Conservation (phyloP, 2,797 vertebrate genomes). For the Spinus pinus region DNA sequence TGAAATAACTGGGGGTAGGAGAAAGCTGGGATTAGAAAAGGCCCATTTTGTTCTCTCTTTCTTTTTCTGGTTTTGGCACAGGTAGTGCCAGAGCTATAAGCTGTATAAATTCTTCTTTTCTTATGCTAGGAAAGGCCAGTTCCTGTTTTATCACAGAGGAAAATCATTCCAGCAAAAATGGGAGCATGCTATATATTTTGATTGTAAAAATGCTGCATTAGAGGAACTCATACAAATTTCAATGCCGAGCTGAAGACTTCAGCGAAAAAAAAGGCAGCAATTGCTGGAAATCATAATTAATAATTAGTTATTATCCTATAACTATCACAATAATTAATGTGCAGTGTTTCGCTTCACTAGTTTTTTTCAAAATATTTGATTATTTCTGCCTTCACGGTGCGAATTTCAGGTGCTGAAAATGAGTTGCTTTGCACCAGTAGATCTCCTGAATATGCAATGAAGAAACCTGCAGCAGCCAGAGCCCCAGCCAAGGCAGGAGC, state of each 20-base stretch:
- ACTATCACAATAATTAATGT: constrained; percentile 60
- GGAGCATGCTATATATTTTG: not conserved
- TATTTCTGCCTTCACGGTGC: constrained; percentile 40
- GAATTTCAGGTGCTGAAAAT: constrained; percentile 60
- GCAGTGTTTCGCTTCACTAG: constrained; percentile 27
- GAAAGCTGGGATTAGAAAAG: not conserved
- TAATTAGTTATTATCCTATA: constrained; percentile 61
- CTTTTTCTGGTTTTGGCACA: not conserved
- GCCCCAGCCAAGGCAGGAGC: constrained; percentile 38
- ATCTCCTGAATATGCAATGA: constrained; percentile 69
- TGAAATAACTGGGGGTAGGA: not conserved
- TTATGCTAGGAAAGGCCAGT: not conserved
- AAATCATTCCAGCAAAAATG: not conserved
- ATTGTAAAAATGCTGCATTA: constrained; percentile 18
- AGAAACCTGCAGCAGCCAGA: constrained; percentile 38
- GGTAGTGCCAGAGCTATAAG: not conserved
- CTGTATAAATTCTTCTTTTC: not conserved
- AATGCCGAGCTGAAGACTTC: not conserved
- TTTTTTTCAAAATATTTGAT: constrained; percentile 64
- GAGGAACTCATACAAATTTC: constrained; percentile 23
- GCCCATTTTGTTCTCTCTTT: not conserved
- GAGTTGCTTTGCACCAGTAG: constrained; percentile 51
- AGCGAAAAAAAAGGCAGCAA: not conserved
- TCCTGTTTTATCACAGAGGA: not conserved
- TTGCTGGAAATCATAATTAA: constrained; percentile 50